Evolutionary conservation across 2,888 invertebrate species (phyloP).

Genomic region (Polyploca ridens): DNA sequence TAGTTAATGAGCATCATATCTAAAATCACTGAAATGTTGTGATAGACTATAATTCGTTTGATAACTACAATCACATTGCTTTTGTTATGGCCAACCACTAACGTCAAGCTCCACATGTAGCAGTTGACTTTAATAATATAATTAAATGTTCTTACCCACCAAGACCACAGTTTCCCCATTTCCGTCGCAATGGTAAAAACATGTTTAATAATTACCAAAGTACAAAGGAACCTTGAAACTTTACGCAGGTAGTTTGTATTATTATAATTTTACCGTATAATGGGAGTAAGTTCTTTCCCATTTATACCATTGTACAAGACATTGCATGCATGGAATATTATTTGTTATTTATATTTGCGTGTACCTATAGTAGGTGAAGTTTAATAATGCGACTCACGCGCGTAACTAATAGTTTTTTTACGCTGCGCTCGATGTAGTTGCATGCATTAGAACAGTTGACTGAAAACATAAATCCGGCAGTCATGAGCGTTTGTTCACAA

Average conservation of each 20-base stretch:
- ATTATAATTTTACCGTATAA: not conserved
- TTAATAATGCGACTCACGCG: constrained; percentile 26
- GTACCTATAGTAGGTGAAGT: not conserved
- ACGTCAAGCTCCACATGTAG: no score
- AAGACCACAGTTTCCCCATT: no score
- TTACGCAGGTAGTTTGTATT: not conserved
- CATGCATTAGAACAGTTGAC: constrained; percentile 19
- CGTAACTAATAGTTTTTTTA: constrained; percentile 36
- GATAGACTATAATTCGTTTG: no score
- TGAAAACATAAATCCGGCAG: constrained; percentile 10
- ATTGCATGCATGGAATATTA: not conserved
- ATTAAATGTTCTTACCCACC: no score
- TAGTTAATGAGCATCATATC: no score
- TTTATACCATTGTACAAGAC: not conserved
- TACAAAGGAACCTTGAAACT: not conserved
- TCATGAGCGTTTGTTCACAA: constrained; percentile 9
- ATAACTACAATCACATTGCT: no score
- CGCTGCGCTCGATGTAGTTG: constrained; percentile 17
- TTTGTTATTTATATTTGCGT: constrained; percentile 13
- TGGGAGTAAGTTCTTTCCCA: constrained; percentile 6
- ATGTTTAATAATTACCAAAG: no score
- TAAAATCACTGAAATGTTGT: no score
- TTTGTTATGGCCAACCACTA: no score
- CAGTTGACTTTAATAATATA: no score
- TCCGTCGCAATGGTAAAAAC: no score